These are phyloP conservation scores for Stratiolaelaps scimitus DNA, from an alignment of 1,140 invertebrate species.

Conservation along the genomic window DNA sequence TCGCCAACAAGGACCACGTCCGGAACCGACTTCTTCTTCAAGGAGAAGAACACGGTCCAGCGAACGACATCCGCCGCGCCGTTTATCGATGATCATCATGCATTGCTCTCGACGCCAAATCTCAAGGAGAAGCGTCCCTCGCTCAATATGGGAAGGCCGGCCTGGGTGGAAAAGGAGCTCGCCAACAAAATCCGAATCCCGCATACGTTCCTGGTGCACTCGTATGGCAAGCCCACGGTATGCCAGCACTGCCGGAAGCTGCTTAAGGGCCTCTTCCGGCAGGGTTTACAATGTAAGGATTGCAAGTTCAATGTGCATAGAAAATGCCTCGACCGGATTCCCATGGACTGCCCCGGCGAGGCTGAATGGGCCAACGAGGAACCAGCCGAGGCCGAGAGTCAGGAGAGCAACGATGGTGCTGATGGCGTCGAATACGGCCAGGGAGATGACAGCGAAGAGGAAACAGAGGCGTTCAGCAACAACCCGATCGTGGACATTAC, in stretches of 20 bases:
- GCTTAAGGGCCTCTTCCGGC: conserved; percentile 84
- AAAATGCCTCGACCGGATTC: conserved; percentile 84
- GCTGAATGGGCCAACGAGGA: conserved; percentile 37
- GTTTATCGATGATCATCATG: conserved; percentile 34
- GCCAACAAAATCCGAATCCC: conserved; percentile 65
- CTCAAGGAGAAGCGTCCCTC: conserved; percentile 50
- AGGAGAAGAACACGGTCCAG: conserved; percentile 30
- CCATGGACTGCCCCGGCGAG: conserved; percentile 90
- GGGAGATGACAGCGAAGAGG: conserved; percentile 30
- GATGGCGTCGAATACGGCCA: conserved; percentile 12
- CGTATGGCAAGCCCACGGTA: conserved; percentile 87
- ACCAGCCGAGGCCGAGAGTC: not conserved
- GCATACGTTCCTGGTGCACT: conserved; percentile 62
- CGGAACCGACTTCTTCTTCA: conserved; percentile 28
- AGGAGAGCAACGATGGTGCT: not conserved
- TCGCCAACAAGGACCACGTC: conserved; percentile 39
- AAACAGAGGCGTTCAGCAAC: not conserved
- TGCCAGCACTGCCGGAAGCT: conserved; percentile 92
- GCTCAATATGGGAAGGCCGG: conserved; percentile 53
- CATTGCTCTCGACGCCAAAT: conserved; percentile 22
- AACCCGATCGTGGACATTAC: not conserved
- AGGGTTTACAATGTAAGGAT: conserved; percentile 85
- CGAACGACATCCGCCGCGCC: conserved; percentile 35
- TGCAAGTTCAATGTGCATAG: conserved; percentile 97
- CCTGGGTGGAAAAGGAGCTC: conserved; percentile 60